Evolutionary conservation across 2,888 invertebrate species (phyloP).

Genomic region (Schizaphis graminum): DNA sequence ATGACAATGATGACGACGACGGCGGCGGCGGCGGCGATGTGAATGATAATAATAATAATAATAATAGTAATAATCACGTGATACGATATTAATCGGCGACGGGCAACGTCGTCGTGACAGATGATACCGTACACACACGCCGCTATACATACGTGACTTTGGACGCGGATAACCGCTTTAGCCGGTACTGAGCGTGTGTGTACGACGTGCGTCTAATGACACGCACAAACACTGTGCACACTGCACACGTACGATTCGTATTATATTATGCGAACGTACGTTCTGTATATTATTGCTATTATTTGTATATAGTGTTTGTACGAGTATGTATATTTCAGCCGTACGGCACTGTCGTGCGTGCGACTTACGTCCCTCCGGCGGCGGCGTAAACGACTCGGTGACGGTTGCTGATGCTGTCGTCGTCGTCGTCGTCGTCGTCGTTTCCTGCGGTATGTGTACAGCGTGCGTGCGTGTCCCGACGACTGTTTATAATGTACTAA

Average conservation of each 20-base stretch:
- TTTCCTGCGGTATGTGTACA: no score
- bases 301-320: no score
- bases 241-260: background rate
- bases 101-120: background rate
- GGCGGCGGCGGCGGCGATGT: background rate
- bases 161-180: slow-evolving; percentile 45
- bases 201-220: slow-evolving; percentile 23
- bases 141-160: slow-evolving; percentile 48
- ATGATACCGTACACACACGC: background rate
- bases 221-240: background rate
- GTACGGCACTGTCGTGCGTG: no score
- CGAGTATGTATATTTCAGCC: no score
- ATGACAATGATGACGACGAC: background rate
- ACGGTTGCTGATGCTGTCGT: no score
- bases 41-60: background rate
- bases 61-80: slow-evolving; percentile 5
- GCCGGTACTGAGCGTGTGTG: background rate
- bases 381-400: no score
- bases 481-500: no score
- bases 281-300: no score
- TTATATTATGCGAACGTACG: background rate
- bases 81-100: background rate
- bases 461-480: no score
- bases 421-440: no score
- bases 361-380: no score